phyloP scores from a whole-genome alignment of 2,888 invertebrate species.

The Drosophila emarginata region DNA sequence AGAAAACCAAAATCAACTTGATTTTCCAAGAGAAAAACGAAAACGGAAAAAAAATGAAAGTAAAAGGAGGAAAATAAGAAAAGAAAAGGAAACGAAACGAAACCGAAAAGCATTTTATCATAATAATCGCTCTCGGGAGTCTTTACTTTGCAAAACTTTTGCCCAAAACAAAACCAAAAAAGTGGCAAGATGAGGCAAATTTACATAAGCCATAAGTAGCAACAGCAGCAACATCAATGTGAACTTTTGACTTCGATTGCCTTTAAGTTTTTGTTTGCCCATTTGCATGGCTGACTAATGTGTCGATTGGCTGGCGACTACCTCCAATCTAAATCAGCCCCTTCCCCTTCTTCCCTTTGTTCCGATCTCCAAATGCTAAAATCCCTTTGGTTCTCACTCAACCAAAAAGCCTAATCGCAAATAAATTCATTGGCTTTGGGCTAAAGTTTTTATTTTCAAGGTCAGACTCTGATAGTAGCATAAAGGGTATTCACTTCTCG shows the following conservation, averaged over 20 bases:
- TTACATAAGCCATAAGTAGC: slow-evolving; percentile 49
- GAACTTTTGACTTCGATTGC: slow-evolving; percentile 39
- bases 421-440: slow-evolving; percentile 63
- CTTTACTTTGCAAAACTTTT: slow-evolving; percentile 29
- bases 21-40: slow-evolving; percentile 40
- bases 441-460: slow-evolving; percentile 58
- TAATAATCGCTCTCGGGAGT: slow-evolving; percentile 77
- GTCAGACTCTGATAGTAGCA: slow-evolving; percentile 31
- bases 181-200: slow-evolving; percentile 21
- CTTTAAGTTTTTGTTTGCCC: slow-evolving; percentile 46
- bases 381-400: slow-evolving; percentile 21
- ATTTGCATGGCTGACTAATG: slow-evolving; percentile 39
- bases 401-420: slow-evolving; percentile 60
- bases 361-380: slow-evolving; percentile 44
- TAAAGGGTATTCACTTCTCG: slow-evolving; percentile 6
- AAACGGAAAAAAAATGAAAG: slow-evolving; percentile 29
- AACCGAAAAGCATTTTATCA: slow-evolving; percentile 72
- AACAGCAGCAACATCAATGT: slow-evolving; percentile 28
- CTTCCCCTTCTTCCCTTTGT: too few relatives aligned
- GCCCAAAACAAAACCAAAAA: slow-evolving; percentile 23
- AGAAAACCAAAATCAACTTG: slow-evolving; percentile 33
- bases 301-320: slow-evolving; percentile 61
- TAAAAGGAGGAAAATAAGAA: background rate
- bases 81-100: slow-evolving; percentile 14
- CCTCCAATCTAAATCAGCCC: background rate